Evolutionary conservation across 2,113 vertebrate species (phyloP).

Genomic region (Dunckerocampus dactyliophorus): DNA sequence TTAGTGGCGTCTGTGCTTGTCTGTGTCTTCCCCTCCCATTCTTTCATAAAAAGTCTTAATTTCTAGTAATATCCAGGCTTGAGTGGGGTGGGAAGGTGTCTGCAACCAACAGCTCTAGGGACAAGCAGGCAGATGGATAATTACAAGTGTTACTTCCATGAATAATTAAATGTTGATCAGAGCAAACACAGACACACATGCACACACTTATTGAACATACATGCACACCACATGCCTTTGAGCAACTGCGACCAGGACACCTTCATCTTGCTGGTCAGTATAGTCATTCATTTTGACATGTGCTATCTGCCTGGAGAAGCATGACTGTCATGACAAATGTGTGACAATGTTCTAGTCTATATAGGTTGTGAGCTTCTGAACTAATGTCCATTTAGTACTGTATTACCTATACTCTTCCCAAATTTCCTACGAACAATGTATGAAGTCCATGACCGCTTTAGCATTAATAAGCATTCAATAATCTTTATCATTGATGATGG

Average conservation of each 20-base stretch:
- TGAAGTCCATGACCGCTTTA: no score
- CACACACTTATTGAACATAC: not conserved
- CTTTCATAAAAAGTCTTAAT: slow-evolving; percentile 13
- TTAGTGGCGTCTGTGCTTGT: slow-evolving; percentile 11
- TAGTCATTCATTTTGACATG: not conserved
- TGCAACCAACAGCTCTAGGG: slow-evolving; percentile 21
- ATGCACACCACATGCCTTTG: not conserved
- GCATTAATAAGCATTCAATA: no score
- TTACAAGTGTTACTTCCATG: slow-evolving; percentile 31
- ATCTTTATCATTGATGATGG: no score
- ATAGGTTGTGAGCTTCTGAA: no score
- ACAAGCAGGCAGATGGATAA: slow-evolving; percentile 35
- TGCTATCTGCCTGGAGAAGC: not conserved
- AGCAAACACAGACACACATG: slow-evolving; percentile 14
- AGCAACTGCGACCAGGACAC: slow-evolving; percentile 3
- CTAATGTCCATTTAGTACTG: no score
- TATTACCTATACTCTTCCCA: no score
- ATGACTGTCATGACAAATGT: slow-evolving; percentile 1
- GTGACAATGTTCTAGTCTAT: not conserved
- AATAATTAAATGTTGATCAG: slow-evolving; percentile 35
- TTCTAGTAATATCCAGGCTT: slow-evolving; percentile 45
- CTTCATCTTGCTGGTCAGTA: not conserved
- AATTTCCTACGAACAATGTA: no score
- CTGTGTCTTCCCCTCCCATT: not conserved
- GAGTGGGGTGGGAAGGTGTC: slow-evolving; percentile 29